Conservation (phyloP, 2,797 vertebrate genomes). For the Echiichthys vipera region DNA sequence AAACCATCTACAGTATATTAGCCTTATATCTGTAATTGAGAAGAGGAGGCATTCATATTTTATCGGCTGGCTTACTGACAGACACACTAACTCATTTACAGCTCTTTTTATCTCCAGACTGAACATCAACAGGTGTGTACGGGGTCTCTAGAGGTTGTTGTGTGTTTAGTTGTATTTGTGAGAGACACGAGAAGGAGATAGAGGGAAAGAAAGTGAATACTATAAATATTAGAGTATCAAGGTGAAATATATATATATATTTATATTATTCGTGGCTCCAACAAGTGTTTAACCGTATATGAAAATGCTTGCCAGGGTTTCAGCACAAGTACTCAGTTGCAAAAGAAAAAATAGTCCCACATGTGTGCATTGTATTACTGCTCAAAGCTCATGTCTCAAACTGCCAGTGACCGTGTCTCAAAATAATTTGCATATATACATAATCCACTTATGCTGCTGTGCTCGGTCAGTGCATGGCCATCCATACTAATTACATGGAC, state of each 20-base stretch:
- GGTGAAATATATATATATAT: background rate
- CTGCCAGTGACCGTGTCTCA: slow-evolving; percentile 47
- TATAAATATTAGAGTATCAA: background rate
- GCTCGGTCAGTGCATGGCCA: slow-evolving; percentile 33
- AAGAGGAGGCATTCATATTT: slow-evolving; percentile 17
- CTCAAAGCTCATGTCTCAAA: slow-evolving; percentile 45
- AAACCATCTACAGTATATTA: slow-evolving; percentile 50
- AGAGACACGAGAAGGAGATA: background rate
- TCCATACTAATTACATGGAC: slow-evolving; percentile 68
- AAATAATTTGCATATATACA: slow-evolving; percentile 56
- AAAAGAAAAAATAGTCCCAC: slow-evolving; percentile 9
- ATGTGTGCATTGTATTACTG: slow-evolving; percentile 26
- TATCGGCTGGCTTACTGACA: background rate
- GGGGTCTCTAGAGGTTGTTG: background rate
- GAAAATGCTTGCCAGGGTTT: slow-evolving; percentile 9
- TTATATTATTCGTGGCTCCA: too few relatives aligned
- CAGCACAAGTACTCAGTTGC: background rate
- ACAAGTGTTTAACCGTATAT: too few relatives aligned
- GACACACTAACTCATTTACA: slow-evolving; percentile 2
- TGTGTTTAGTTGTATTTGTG: background rate
- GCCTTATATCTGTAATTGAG: slow-evolving; percentile 68
- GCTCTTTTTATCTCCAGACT: slow-evolving; percentile 9
- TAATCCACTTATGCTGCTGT: slow-evolving; percentile 62
- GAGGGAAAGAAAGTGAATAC: background rate
- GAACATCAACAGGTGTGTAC: slow-evolving; percentile 23